Base-by-base conservation (phyloP, 2,113 vertebrate species). In the Chionomys nivalis region DNA sequence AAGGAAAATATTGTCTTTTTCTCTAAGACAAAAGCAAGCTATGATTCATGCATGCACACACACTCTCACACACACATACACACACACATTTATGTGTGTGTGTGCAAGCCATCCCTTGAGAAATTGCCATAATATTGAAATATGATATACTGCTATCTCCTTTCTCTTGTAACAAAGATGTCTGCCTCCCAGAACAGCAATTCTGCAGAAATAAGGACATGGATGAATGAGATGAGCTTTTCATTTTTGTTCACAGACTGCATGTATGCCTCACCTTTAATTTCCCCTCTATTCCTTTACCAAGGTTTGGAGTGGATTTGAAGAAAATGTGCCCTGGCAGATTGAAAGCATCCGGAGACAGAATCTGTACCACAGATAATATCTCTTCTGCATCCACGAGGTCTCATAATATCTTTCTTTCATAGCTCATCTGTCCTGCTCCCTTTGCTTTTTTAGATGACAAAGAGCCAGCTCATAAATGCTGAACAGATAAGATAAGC, bases 401-500 rank as follows among this genome's bases (percentile, higher is more conserved):
- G 97, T 97, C 98, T 98, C 90, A 73, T n/a, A 87, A 92, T 93
- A 96, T 96, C 92, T 93, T 87, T 97, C 97, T 93, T 85, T 96
- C 11, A 1, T 85, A 70, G 72, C 94, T 97, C 87, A 1, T 97
- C 77, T 97, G 94, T 94, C 97, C 98, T 94, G 65, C 90, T 98
- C 92, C 92, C 79, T 95, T 85, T 97, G 94, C 81, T 96, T 58
- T 96, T 98, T 94, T 36, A 42, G 93, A 88, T 12, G 0, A 98
- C 98, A 98, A 98, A 98, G 72, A 97, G 97, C 87, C 82, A 94
- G 70, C 89, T 95, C 97, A 97, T 98, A 98, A 98, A 98, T n/a
- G 1, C 96, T 98, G 97, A 98, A 97, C 47, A 61, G 96, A 96
- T 90, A 97, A 98, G 98, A 98, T 98, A 98, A 98, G 94, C 96